Conservation (phyloP, 92 coral and sea anemone genomes). For the Siderastrea radians region DNA sequence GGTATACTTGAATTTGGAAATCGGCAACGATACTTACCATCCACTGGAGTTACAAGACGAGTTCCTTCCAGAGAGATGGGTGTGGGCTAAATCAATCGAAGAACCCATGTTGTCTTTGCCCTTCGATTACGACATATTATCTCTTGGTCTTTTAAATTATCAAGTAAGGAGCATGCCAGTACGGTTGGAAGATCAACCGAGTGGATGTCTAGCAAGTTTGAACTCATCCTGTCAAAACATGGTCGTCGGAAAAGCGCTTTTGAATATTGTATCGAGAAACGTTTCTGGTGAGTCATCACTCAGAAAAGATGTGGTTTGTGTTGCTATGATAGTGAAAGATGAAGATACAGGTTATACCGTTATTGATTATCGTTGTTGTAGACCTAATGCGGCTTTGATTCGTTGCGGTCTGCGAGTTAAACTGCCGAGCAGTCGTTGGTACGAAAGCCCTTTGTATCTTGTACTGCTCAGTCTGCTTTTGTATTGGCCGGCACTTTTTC, state of each 20-base stretch:
- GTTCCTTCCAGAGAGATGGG: background rate
- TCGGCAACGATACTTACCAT: background rate
- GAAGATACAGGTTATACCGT: background rate
- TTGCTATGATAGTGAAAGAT: background rate
- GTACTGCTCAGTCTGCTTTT: background rate
- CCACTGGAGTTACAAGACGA: constrained; percentile 2
- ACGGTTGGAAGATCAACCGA: background rate
- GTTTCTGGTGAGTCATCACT: background rate
- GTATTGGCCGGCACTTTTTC: background rate
- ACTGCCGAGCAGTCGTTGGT: too few relatives aligned
- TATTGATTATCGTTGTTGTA: constrained; percentile 5
- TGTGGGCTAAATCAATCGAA: background rate
- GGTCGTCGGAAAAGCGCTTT: background rate
- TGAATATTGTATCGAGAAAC: background rate
- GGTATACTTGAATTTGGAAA: background rate
- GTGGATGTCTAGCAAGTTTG: background rate
- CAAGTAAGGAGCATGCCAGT: constrained; percentile 2
- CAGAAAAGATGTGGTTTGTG: background rate
- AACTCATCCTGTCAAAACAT: background rate
- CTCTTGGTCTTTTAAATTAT: too few relatives aligned
- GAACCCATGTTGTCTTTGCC: constrained; percentile 18
- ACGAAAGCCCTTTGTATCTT: background rate
- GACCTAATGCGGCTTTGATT: background rate
- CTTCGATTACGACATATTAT: background rate
- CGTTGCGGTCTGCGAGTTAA: background rate